Evolutionary conservation across 2,888 invertebrate species (phyloP).

Genomic region (Drosophila neonasuta): DNA sequence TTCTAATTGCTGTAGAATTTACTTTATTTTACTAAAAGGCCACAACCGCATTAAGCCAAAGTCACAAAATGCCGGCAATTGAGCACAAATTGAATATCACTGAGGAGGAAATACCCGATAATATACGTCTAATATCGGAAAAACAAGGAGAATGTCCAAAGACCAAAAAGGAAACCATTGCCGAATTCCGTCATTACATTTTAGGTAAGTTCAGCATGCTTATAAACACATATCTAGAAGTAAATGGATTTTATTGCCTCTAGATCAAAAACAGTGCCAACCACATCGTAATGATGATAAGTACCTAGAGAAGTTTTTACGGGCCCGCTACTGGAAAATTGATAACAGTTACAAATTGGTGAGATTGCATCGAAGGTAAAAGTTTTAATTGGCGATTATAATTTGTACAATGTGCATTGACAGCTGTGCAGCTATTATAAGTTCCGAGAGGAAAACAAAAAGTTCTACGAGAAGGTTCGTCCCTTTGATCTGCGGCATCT

Average conservation of each 20-base stretch:
- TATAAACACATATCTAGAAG: no score
- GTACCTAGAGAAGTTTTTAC: slow-evolving; percentile 88
- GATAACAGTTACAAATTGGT: slow-evolving; percentile 90
- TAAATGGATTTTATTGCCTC: slow-evolving; percentile 64
- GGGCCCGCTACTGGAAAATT: slow-evolving; percentile 88
- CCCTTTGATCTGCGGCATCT: slow-evolving; percentile 86
- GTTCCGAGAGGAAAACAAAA: slow-evolving; percentile 88
- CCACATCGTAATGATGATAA: slow-evolving; percentile 90
- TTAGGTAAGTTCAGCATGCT: slow-evolving; percentile 84
- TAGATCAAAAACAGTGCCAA: slow-evolving; percentile 89
- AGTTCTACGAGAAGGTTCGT: slow-evolving; percentile 86
- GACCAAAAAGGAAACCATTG: slow-evolving; percentile 86
- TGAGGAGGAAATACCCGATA: slow-evolving; percentile 86
- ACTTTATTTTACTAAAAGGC: neutral
- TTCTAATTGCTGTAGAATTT: neutral
- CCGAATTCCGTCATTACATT: slow-evolving; percentile 89
- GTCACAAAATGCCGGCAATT: slow-evolving; percentile 70
- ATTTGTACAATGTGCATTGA: slow-evolving; percentile 3
- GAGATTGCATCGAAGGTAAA: slow-evolving; percentile 33
- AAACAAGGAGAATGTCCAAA: slow-evolving; percentile 88
- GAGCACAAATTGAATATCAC: slow-evolving; percentile 84
- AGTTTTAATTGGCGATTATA: neutral
- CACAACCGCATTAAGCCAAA: slow-evolving; percentile 2
- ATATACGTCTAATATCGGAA: slow-evolving; percentile 86
- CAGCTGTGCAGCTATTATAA: slow-evolving; percentile 88